phyloP scores from a whole-genome alignment of 1,140 invertebrate genomes.

The Aradophagus sp. region DNA sequence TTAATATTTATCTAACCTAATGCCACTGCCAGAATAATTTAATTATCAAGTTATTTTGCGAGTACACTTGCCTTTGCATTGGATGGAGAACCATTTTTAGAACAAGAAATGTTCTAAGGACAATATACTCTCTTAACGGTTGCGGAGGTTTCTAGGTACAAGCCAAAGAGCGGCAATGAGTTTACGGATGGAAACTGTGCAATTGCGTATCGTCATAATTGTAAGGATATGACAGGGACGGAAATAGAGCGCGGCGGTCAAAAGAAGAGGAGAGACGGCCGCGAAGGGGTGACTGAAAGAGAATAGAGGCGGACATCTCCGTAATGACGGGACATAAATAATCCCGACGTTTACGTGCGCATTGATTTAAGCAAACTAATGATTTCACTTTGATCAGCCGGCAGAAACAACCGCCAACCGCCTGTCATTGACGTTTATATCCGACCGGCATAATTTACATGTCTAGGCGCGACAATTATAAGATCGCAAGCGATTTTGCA shows the following conservation, averaged over 20 bases:
- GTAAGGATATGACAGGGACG: slow-evolving; percentile 39
- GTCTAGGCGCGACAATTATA: slow-evolving; percentile 73
- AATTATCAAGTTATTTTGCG: too few species aligned
- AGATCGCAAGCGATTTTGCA: slow-evolving; percentile 51
- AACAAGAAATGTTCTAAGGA: too few species aligned
- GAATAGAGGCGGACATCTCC: slow-evolving; percentile 68
- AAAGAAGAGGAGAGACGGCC: slow-evolving; percentile 49
- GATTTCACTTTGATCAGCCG: slow-evolving; percentile 75
- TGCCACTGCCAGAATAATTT: too few species aligned
- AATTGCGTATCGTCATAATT: slow-evolving; percentile 45
- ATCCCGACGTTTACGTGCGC: slow-evolving; percentile 74
- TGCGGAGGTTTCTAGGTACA: slow-evolving; percentile 4
- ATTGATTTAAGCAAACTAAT: slow-evolving; percentile 77
- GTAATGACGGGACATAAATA: slow-evolving; percentile 76
- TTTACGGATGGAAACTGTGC: slow-evolving; percentile 37
- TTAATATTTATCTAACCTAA: too few species aligned
- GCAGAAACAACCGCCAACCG: slow-evolving; percentile 65
- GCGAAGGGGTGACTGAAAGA: slow-evolving; percentile 54
- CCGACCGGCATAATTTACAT: slow-evolving; percentile 71
- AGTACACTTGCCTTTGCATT: too few species aligned
- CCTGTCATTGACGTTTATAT: slow-evolving; percentile 75
- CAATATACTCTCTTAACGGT: slow-evolving; percentile 11
- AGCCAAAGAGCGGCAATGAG: slow-evolving; percentile 24
- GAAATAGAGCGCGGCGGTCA: slow-evolving; percentile 44
- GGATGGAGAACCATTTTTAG: slow-evolving; percentile 1